Percentiles rank a stretch among this genome's conserved stretches.
Evolutionary conservation across 1,140 invertebrate species (phyloP).

Genomic region (Hycleus phaleratus): DNA sequence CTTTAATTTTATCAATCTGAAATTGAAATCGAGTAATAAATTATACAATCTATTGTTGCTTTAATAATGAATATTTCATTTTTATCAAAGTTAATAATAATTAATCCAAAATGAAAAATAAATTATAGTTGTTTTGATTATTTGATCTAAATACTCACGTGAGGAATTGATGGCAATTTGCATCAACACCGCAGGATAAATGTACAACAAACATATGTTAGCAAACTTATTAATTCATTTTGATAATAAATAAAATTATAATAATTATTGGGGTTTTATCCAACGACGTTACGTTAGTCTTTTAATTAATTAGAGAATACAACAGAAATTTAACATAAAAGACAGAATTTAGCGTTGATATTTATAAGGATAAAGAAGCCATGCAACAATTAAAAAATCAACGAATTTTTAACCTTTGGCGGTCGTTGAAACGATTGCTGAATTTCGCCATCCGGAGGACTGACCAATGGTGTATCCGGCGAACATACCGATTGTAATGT

Average conservation of each 20-base stretch:
- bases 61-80: background rate
- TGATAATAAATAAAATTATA: background rate
- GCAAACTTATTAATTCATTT: background rate
- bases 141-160: conserved; percentile 5
- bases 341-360: too few relatives aligned
- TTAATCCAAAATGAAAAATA: too few relatives aligned
- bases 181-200: conserved; percentile 7
- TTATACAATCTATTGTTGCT: background rate
- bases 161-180: conserved; percentile 3
- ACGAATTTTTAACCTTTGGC: conserved; percentile 28
- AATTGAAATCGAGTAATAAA: conserved; percentile 2
- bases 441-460: conserved; percentile 34
- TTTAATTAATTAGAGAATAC: background rate
- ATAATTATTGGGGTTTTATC: background rate
- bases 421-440: conserved; percentile 32
- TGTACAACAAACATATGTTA: conserved; percentile 5
- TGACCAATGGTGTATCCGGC: conserved; percentile 36
- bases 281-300: background rate
- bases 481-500: conserved; percentile 41
- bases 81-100: background rate
- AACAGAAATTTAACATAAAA: background rate
- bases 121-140: too few relatives aligned
- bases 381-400: too few relatives aligned
- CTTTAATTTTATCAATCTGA: conserved; percentile 13
- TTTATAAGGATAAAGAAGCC: too few relatives aligned